Evolutionary conservation across 2,888 invertebrate genomes (phyloP).

Genomic region (Synanthedon vespiformis): DNA sequence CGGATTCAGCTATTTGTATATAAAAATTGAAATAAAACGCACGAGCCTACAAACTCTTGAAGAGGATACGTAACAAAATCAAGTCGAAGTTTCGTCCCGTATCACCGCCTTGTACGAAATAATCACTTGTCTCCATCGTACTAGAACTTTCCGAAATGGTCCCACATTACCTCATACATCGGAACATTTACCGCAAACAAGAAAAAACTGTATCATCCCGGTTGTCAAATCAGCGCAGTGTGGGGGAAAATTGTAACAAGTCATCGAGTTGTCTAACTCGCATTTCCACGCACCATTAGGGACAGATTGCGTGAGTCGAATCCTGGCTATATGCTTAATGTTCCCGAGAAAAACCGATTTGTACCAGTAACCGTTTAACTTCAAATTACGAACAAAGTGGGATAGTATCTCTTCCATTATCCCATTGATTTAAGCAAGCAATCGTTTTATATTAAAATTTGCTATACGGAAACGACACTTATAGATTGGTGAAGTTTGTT

Average conservation of each 20-base stretch:
- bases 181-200: not conserved
- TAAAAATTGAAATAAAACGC: too few relatives aligned
- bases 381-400: not conserved
- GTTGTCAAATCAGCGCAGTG: conserved; percentile 21
- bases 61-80: too few relatives aligned
- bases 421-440: not conserved
- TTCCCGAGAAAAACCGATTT: conserved; percentile 56
- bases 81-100: not conserved
- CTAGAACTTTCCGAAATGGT: not conserved
- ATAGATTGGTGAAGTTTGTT: too few relatives aligned
- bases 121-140: not conserved
- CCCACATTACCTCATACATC: not conserved
- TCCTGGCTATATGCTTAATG: conserved; percentile 58
- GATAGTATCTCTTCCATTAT: not conserved
- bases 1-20: too few relatives aligned
- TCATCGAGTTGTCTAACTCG: conserved; percentile 49
- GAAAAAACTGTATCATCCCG: conserved; percentile 16
- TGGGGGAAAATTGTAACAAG: conserved; percentile 46
- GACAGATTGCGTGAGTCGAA: conserved; percentile 54
- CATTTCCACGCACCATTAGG: conserved; percentile 61
- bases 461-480: not conserved
- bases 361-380: conserved; percentile 15
- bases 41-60: too few relatives aligned
- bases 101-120: not conserved
- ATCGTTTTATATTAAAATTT: not conserved